Percentiles rank a stretch among this genome's conserved stretches.
Conservation (phyloP, 2,113 vertebrate genomes). For the Antidorcas marsupialis region DNA sequence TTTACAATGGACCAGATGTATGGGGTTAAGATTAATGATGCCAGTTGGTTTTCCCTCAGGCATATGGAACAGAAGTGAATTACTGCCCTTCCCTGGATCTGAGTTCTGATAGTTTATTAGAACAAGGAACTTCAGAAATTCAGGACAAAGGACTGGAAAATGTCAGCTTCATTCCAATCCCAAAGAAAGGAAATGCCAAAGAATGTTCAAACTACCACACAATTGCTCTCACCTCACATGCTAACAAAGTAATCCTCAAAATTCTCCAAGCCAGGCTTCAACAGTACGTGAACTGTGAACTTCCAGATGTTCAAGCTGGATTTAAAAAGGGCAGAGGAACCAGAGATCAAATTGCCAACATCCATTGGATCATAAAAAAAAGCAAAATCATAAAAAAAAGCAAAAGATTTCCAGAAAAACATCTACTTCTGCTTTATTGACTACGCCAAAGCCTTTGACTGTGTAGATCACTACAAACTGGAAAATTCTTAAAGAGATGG, state of each 20-base stretch:
- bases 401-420: not conserved
- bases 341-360: not conserved
- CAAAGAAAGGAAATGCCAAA: not conserved
- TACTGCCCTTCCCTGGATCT: not conserved
- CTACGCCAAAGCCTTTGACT: not conserved
- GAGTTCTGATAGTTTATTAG: not conserved
- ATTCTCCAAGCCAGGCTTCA: not conserved
- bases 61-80: not conserved
- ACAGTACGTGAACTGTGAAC: not conserved
- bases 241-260: not conserved
- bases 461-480: not conserved
- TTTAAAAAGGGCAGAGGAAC: not conserved
- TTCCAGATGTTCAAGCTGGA: not conserved
- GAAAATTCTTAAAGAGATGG: too few species aligned
- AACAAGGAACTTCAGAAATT: not conserved
- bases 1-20: not conserved
- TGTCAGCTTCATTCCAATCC: not conserved
- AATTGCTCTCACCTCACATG: not conserved
- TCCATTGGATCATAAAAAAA: not conserved
- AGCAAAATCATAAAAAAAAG: not conserved
- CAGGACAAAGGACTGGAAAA: not conserved
- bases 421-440: not conserved
- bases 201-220: not conserved
- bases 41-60: not conserved
- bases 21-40: not conserved